Percentiles rank a stretch among this genome's conserved stretches.
Conservation (phyloP, 1,140 invertebrate species). For the Hylaeus volcanicus region DNA sequence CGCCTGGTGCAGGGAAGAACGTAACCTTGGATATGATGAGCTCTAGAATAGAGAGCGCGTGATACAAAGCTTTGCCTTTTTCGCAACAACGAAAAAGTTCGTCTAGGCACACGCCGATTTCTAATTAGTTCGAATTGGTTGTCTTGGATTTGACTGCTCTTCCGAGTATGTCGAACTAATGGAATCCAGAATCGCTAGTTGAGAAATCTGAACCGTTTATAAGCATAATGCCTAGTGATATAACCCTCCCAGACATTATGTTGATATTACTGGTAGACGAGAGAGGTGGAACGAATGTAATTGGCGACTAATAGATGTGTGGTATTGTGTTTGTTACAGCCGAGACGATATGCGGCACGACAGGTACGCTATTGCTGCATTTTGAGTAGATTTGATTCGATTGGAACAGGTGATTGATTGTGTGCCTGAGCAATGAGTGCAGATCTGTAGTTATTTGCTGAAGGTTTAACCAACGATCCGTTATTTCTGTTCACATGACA, state of each 20-base stretch:
- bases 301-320: constrained; percentile 75
- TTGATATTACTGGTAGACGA: constrained; percentile 67
- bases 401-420: constrained; percentile 80
- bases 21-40: constrained; percentile 67
- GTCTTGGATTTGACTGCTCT: constrained; percentile 72
- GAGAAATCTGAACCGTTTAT: background rate
- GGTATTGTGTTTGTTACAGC: constrained; percentile 80
- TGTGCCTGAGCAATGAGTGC: constrained; percentile 81
- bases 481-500: constrained; percentile 81
- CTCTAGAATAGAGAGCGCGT: constrained; percentile 58
- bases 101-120: constrained; percentile 36
- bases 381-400: constrained; percentile 79
- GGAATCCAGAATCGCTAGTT: constrained; percentile 15
- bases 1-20: constrained; percentile 64
- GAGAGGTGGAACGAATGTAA: constrained; percentile 56
- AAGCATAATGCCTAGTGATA: constrained; percentile 58
- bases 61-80: constrained; percentile 48
- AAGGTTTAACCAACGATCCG: constrained; percentile 72
- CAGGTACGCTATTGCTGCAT: constrained; percentile 81
- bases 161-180: constrained; percentile 57
- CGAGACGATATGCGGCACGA: constrained; percentile 81
- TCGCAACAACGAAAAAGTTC: constrained; percentile 38
- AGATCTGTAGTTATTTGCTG: constrained; percentile 77
- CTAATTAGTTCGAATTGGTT: constrained; percentile 61
- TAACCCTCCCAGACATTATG: constrained; percentile 63